Conservation (phyloP, 2,888 invertebrate genomes). For the Acrocyrtus sp. region DNA sequence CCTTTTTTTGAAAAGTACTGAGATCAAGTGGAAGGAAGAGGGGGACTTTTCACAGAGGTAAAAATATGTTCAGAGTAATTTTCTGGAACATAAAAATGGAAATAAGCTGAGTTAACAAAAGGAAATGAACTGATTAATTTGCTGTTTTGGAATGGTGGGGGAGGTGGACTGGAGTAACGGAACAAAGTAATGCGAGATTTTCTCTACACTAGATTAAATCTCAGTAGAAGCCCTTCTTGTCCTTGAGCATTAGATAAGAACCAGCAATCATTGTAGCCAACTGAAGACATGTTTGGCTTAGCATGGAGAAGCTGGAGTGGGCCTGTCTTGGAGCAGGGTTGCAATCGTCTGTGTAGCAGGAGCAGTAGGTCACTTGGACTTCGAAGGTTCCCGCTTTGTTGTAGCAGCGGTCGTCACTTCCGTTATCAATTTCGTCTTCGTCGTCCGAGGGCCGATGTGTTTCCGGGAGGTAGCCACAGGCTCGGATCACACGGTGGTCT, state of each 20-base stretch:
- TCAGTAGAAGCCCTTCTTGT: slow-evolving; percentile 45
- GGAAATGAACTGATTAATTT: no score
- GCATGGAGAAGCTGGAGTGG: slow-evolving; percentile 18
- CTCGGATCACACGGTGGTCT: slow-evolving; percentile 56
- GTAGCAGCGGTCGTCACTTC: slow-evolving; percentile 48
- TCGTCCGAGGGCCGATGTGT: slow-evolving; percentile 12
- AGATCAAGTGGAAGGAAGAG: neutral
- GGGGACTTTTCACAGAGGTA: neutral
- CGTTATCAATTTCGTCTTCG: slow-evolving; percentile 42
- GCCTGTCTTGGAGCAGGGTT: slow-evolving; percentile 38
- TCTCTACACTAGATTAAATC: slow-evolving; percentile 8
- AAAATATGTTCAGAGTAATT: neutral
- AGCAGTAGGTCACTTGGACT: slow-evolving; percentile 62
- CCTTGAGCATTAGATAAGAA: slow-evolving; percentile 49
- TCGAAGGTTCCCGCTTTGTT: slow-evolving; percentile 62
- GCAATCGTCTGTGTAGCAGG: slow-evolving; percentile 46
- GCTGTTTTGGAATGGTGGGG: neutral
- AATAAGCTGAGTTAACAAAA: no score
- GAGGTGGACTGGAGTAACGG: neutral
- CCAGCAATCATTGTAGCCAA: slow-evolving; percentile 45
- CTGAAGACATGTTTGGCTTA: slow-evolving; percentile 37
- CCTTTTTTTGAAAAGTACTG: neutral
- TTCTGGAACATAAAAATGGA: no score
- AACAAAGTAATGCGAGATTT: neutral
- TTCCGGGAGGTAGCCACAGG: slow-evolving; percentile 59